Evolutionary conservation across 2,797 vertebrate genomes (phyloP).

Genomic region (Gallirallus australis): DNA sequence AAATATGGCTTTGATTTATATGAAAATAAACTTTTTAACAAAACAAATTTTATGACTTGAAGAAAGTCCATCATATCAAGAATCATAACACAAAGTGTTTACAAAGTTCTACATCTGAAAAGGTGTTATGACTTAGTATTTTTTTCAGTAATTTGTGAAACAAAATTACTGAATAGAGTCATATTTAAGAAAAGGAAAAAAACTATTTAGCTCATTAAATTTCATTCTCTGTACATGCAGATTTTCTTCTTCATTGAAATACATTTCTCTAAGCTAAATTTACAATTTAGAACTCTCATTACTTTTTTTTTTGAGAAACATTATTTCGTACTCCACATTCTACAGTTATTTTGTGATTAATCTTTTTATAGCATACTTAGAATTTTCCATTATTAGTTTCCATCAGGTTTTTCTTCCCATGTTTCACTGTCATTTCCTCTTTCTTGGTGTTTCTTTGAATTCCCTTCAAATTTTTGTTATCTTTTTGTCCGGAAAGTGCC

Average conservation of each 20-base stretch:
- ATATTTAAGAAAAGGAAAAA: not conserved
- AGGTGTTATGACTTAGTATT: not conserved
- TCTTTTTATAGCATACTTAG: not conserved
- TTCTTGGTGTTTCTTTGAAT: not conserved
- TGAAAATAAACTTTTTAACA: not conserved
- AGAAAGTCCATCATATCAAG: not conserved
- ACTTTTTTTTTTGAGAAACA: rapidly evolving
- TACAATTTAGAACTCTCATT: not conserved
- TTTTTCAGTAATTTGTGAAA: not conserved
- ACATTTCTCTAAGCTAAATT: not conserved
- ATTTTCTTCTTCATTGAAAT: not conserved
- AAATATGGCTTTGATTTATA: constrained; percentile 31
- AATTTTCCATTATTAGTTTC: not conserved
- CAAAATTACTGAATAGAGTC: not conserved
- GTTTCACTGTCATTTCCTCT: not conserved
- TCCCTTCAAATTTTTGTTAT: not conserved
- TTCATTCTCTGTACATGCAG: not conserved
- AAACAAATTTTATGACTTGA: not conserved
- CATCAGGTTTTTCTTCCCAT: not conserved
- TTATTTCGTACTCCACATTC: not conserved
- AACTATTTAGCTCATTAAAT: not conserved
- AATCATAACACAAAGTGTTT: not conserved
- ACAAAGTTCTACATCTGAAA: not conserved
- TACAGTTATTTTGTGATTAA: not conserved
- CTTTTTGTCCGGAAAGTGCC: not conserved